Conservation (phyloP, 1,140 invertebrate genomes). For the Drosophila funebris region DNA sequence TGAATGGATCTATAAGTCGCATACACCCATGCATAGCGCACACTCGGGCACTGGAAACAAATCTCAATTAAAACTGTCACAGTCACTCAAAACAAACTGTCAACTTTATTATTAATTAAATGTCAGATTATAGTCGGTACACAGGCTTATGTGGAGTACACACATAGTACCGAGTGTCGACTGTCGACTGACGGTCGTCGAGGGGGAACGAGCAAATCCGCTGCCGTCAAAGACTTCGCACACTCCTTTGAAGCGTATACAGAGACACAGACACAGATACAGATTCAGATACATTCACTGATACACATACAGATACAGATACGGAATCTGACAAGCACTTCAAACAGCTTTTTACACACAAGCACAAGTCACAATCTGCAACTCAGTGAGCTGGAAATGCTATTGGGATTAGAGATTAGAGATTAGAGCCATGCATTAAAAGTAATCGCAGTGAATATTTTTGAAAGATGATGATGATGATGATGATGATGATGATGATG, state of each 20-base stretch:
- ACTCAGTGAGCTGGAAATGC: slow-evolving; percentile 69
- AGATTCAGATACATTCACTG: slow-evolving; percentile 21
- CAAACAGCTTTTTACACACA: slow-evolving; percentile 46
- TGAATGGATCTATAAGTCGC: slow-evolving; percentile 33
- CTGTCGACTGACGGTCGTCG: slow-evolving; percentile 3
- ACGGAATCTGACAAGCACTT: slow-evolving; percentile 62
- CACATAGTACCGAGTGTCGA: not conserved
- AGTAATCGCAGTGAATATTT: slow-evolving; percentile 68
- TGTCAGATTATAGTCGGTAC: slow-evolving; percentile 77
- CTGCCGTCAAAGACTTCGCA: slow-evolving; percentile 64
- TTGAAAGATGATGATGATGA: slow-evolving; percentile 51
- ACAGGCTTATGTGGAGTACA: slow-evolving; percentile 42
- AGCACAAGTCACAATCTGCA: slow-evolving; percentile 28
- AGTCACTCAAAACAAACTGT: slow-evolving; percentile 81
- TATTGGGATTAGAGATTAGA: slow-evolving; percentile 59
- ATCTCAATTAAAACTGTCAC: slow-evolving; percentile 83
- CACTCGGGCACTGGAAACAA: slow-evolving; percentile 54
- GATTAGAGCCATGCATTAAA: slow-evolving; percentile 41
- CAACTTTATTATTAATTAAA: slow-evolving; percentile 83
- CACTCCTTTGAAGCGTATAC: slow-evolving; percentile 67
- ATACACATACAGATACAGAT: slow-evolving; percentile 35
- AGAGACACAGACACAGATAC: slow-evolving; percentile 14
- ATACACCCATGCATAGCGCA: slow-evolving; percentile 36
- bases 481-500: not conserved
- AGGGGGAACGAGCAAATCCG: slow-evolving; percentile 48